These are phyloP conservation scores for Meiosimyza platycephala DNA, from an alignment of 2,888 invertebrate species.

Conservation along the genomic window DNA sequence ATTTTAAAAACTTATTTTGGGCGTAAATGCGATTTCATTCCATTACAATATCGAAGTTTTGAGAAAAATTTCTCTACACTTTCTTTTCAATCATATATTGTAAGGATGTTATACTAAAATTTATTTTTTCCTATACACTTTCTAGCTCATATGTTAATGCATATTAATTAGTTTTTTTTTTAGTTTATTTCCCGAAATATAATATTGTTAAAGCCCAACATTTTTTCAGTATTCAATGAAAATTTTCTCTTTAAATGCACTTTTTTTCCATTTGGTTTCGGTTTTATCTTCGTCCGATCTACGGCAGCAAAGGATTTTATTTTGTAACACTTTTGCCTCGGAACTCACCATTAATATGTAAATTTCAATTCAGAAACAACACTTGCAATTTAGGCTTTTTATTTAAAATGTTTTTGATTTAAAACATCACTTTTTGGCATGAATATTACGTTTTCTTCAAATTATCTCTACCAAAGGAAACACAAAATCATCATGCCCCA, in stretches of 20 bases:
- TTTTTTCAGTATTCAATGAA: constrained; percentile 28
- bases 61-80: constrained; percentile 64
- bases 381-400: constrained; percentile 50
- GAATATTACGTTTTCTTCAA: constrained; percentile 47
- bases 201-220: neutral
- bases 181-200: neutral
- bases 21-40: neutral
- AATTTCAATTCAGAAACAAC: constrained; percentile 51
- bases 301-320: constrained; percentile 14
- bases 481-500: constrained; percentile 46
- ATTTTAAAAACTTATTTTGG: constrained; percentile 16
- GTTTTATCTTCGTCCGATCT: constrained; percentile 6
- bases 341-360: constrained; percentile 54
- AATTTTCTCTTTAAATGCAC: constrained; percentile 20
- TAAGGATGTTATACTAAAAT: too few species aligned
- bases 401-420: constrained; percentile 51
- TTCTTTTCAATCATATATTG: constrained; percentile 52
- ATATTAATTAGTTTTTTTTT: neutral
- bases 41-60: constrained; percentile 15
- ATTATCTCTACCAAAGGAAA: constrained; percentile 41
- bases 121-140: neutral
- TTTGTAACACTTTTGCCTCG: constrained; percentile 30
- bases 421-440: constrained; percentile 53
- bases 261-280: constrained; percentile 21
- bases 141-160: neutral